A percentile compares a stretch with the other conserved stretches of the same genome.
Conservation (phyloP, 2,888 invertebrate species). For the Lepidocyrtoides sp. region DNA sequence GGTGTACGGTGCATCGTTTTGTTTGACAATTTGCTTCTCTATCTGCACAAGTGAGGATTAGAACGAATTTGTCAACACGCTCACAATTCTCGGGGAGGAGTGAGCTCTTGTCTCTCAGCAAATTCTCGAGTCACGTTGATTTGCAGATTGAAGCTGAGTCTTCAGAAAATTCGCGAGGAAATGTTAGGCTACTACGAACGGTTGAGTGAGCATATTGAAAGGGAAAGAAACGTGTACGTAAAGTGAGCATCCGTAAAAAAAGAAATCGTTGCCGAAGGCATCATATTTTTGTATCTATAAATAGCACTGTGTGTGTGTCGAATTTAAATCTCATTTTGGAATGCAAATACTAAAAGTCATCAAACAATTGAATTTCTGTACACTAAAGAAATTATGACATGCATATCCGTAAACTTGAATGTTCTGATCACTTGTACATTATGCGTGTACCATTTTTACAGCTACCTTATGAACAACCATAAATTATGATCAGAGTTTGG, state of each 20-base stretch:
- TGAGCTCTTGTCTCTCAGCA: not conserved
- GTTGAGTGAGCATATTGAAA: constrained; percentile 28
- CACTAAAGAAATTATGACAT: too few relatives aligned
- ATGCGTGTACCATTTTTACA: not conserved
- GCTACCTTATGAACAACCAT: not conserved
- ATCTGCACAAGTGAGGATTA: constrained; percentile 36
- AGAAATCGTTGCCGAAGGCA: constrained; percentile 63
- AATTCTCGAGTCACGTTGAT: not conserved
- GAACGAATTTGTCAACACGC: constrained; percentile 64
- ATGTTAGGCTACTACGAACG: not conserved
- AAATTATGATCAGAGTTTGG: not conserved
- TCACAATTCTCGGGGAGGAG: constrained; percentile 44
- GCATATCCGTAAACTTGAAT: not conserved
- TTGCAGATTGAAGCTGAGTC: not conserved
- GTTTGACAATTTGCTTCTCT: not conserved
- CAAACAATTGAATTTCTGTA: not conserved
- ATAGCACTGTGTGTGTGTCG: constrained; percentile 40
- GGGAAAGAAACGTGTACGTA: constrained; percentile 19
- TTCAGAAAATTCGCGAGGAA: not conserved
- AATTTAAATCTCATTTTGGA: constrained; percentile 39
- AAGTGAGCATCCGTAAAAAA: constrained; percentile 46
- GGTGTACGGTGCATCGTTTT: not conserved
- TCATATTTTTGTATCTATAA: constrained; percentile 47
- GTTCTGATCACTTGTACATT: not conserved
- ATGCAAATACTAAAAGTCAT: constrained; percentile 14